These are phyloP conservation scores for Equus przewalskii DNA, from an alignment of 2,113 vertebrate genomes.

Conservation along the genomic window DNA sequence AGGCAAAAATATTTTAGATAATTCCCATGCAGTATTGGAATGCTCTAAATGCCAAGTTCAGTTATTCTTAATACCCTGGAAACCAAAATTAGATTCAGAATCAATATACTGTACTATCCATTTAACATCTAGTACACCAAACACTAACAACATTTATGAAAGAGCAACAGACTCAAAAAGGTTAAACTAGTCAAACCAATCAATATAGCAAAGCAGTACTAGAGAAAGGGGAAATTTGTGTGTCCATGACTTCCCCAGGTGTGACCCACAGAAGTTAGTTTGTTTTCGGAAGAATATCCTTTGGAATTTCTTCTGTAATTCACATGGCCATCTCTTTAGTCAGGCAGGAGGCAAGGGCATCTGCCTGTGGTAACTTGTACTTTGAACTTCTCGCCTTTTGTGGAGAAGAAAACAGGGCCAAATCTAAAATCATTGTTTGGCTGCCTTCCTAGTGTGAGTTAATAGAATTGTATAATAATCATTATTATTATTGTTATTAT, in stretches of 20 bases:
- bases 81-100: conserved; percentile 76
- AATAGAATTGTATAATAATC: not conserved
- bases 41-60: conserved; percentile 65
- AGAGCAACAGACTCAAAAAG: conserved; percentile 74
- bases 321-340: not conserved
- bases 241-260: not conserved
- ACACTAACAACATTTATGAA: conserved; percentile 75
- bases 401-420: not conserved
- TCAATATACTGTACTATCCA: conserved; percentile 53
- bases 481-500: not conserved
- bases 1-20: conserved; percentile 73
- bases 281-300: not conserved
- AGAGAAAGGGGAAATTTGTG: not conserved
- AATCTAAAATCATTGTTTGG: not conserved
- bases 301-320: conserved; percentile 51
- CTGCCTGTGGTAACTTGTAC: not conserved
- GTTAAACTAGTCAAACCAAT: conserved; percentile 69
- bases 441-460: not conserved
- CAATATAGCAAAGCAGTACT: conserved; percentile 41
- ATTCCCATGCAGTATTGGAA: conserved; percentile 44
- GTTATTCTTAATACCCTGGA: conserved; percentile 66
- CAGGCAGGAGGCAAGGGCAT: not conserved
- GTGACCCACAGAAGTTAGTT: not conserved
- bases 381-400: not conserved
- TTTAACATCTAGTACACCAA: conserved; percentile 74